Percentiles rank a stretch among this genome's conserved stretches.
Evolutionary conservation across 2,888 invertebrate genomes (phyloP).

Genomic region (Kryphioiulus occultus): DNA sequence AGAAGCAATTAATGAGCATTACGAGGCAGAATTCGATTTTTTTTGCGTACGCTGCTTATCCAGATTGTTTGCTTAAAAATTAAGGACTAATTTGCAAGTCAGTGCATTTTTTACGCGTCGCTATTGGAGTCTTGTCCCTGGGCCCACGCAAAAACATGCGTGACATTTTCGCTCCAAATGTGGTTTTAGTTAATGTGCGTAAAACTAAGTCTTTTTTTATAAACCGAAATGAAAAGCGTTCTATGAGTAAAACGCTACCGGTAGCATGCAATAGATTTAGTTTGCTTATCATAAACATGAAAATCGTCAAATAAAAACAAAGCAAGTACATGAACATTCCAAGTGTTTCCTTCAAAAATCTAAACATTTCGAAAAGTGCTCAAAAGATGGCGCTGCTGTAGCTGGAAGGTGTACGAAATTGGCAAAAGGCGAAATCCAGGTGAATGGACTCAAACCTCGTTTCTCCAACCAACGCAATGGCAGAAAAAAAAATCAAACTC

Average conservation of each 20-base stretch:
- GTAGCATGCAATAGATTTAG: too few species aligned
- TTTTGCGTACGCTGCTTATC: not conserved
- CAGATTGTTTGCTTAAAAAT: constrained; percentile 5
- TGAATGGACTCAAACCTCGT: not conserved
- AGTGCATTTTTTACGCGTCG: not conserved
- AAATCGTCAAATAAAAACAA: too few species aligned
- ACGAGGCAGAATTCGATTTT: constrained; percentile 4
- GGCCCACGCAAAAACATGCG: not conserved
- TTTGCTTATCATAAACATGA: too few species aligned
- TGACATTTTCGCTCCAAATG: not conserved
- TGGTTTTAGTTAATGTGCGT: not conserved
- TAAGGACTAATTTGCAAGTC: constrained; percentile 5
- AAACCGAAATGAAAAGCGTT: not conserved
- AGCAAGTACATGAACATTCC: too few species aligned
- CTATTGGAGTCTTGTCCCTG: not conserved
- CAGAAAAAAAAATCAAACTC: not conserved
- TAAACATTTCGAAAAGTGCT: not conserved
- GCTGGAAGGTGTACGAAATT: not conserved
- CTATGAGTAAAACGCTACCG: not conserved
- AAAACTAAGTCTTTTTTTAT: not conserved
- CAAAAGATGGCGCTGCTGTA: not conserved
- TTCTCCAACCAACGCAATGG: not conserved
- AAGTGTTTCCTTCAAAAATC: too few species aligned
- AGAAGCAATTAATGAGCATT: constrained; percentile 5
- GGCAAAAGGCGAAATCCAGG: not conserved